Evolutionary conservation across 1,140 invertebrate species (phyloP).

Genomic region (Dreissena polymorpha): DNA sequence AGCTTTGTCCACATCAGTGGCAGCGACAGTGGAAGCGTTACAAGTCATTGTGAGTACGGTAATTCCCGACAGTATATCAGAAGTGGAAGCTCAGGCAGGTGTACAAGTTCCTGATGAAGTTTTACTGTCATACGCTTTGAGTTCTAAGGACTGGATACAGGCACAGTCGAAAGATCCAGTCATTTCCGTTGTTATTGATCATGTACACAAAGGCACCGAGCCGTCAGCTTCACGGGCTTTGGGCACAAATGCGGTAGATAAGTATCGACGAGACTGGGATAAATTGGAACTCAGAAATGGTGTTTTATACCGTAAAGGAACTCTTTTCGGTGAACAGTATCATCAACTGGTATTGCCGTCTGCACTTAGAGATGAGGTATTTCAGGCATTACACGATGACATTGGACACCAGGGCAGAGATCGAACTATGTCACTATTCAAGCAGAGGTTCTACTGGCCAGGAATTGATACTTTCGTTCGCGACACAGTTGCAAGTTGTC

Average conservation of each 20-base stretch:
- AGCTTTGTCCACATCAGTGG: background rate
- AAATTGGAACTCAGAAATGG: slow-evolving; percentile 16
- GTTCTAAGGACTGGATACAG: slow-evolving; percentile 11
- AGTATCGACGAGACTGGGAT: slow-evolving; percentile 15
- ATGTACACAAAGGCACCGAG: slow-evolving; percentile 4
- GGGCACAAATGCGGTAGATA: background rate
- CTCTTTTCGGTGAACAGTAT: slow-evolving; percentile 10
- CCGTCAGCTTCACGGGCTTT: background rate
- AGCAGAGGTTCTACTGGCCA: slow-evolving; percentile 47
- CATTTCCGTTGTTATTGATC: background rate
- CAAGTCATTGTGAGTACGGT: background rate
- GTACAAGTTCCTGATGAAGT: background rate
- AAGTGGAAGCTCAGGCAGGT: background rate
- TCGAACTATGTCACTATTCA: slow-evolving; percentile 16
- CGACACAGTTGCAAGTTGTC: background rate
- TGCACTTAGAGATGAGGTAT: background rate
- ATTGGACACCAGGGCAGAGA: slow-evolving; percentile 37
- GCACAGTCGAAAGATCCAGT: slow-evolving; percentile 1
- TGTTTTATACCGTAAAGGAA: slow-evolving; percentile 6
- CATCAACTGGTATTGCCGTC: slow-evolving; percentile 31
- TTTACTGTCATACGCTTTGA: background rate
- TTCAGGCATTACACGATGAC: slow-evolving; percentile 34
- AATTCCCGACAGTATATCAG: background rate
- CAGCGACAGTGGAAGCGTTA: background rate
- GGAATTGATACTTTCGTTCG: slow-evolving; percentile 32